Evolutionary conservation across 2,113 vertebrate genomes (phyloP).

Genomic region (Fulmarus glacialis): DNA sequence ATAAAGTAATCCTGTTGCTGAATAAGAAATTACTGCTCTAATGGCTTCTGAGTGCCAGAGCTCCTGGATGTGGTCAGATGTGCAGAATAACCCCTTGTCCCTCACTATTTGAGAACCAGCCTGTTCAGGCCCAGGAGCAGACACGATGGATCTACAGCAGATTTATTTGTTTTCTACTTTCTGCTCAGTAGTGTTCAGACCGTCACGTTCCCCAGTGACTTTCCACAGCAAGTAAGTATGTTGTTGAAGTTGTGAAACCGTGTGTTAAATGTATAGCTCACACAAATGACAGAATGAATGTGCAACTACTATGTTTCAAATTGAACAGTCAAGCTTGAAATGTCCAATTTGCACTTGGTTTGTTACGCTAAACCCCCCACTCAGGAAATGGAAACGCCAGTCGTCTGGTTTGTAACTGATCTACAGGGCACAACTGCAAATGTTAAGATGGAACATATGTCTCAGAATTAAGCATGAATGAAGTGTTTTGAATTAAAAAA

Average conservation of each 20-base stretch:
- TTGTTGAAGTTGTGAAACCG: not conserved
- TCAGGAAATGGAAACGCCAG: not conserved
- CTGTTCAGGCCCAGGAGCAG: not conserved
- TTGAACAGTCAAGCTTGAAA: not conserved
- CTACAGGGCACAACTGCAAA: not conserved
- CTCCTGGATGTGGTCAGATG: constrained; percentile 1
- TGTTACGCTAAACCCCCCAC: not conserved
- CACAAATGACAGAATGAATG: too few relatives aligned
- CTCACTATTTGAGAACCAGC: not conserved
- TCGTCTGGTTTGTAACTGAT: not conserved
- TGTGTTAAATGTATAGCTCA: not conserved
- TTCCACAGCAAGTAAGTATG: not conserved
- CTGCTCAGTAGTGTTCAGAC: not conserved
- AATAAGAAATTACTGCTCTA: not conserved
- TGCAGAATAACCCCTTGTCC: not conserved
- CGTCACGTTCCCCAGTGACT: accelerated
- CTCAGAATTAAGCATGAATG: not conserved
- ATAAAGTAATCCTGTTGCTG: not conserved
- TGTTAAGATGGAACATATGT: accelerated
- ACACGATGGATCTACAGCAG: not conserved
- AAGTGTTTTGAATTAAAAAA: not conserved
- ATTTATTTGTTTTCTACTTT: not conserved
- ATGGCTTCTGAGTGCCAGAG: constrained; percentile 10
- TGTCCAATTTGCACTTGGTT: not conserved
- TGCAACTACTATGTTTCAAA: accelerated